Conservation (phyloP, 2,888 invertebrate genomes). For the Drosophila sordidapex region DNA sequence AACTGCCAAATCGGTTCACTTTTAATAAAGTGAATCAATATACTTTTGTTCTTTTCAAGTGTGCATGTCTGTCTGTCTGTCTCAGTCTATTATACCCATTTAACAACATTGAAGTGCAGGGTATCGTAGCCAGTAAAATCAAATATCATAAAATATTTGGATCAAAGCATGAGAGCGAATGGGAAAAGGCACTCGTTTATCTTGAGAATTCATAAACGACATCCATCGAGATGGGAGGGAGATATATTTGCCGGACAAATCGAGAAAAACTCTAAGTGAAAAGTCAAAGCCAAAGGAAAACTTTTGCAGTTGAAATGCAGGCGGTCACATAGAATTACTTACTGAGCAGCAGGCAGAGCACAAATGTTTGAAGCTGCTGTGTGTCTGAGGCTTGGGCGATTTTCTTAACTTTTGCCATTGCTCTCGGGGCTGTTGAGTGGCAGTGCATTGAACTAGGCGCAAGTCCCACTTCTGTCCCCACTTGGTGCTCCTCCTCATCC, state of each 20-base stretch:
- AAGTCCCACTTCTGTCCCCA: constrained; percentile 11
- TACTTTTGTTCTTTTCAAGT: fast-evolving
- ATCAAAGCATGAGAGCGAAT: constrained; percentile 20
- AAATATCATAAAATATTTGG: constrained; percentile 43
- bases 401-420: constrained; percentile 66
- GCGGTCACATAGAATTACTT: constrained; percentile 56
- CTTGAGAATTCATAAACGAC: constrained; percentile 50
- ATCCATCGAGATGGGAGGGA: constrained; percentile 16
- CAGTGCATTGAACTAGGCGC: constrained; percentile 73
- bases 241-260: constrained; percentile 42
- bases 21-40: background rate
- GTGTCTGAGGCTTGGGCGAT: constrained; percentile 57
- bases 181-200: constrained; percentile 56
- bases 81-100: background rate
- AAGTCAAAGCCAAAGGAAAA: background rate
- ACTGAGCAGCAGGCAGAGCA: constrained; percentile 7
- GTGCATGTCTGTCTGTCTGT: background rate
- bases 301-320: constrained; percentile 47
- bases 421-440: constrained; percentile 18
- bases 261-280: constrained; percentile 11
- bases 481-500: constrained; percentile 1
- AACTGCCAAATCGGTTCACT: background rate
- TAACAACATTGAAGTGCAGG: background rate
- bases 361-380: constrained; percentile 30
- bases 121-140: constrained; percentile 26